Conservation (phyloP, 2,113 vertebrate species). For the Grammatotria lemairii region DNA sequence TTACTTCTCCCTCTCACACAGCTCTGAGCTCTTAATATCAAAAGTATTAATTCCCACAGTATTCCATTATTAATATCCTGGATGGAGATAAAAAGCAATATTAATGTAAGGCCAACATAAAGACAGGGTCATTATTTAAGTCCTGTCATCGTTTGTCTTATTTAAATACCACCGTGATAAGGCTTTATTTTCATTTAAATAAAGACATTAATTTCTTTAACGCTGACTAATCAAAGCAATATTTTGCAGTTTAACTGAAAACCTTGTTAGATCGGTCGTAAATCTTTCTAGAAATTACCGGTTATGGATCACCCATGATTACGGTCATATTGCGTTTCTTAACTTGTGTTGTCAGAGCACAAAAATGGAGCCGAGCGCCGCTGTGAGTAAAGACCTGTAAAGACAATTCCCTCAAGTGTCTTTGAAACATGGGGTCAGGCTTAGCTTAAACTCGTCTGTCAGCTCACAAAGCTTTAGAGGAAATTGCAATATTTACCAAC, state of each 20-base stretch:
- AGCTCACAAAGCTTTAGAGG: not conserved
- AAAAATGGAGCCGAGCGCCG: not conserved
- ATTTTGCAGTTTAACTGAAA: constrained; percentile 45
- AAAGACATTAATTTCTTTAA: constrained; percentile 64
- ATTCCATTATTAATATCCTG: constrained; percentile 74
- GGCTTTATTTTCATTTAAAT: constrained; percentile 63
- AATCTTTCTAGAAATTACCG: constrained; percentile 50
- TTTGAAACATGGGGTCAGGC: not conserved
- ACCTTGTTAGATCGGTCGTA: constrained; percentile 43
- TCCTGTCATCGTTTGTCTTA: constrained; percentile 63
- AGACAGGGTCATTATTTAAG: constrained; percentile 62
- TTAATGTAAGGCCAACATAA: constrained; percentile 62
- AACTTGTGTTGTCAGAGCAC: not conserved
- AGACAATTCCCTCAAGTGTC: not conserved
- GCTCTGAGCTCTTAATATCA: constrained; percentile 63
- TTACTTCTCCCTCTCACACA: constrained; percentile 28
- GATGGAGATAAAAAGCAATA: constrained; percentile 63
- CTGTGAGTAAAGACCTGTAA: not conserved
- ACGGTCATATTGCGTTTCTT: not conserved
- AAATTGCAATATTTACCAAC: not conserved
- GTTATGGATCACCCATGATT: constrained; percentile 33
- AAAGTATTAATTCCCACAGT: constrained; percentile 65
- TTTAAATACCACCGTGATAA: constrained; percentile 68
- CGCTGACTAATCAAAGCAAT: constrained; percentile 69
- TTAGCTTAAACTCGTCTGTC: not conserved